Percentiles rank a stretch among this genome's conserved stretches.
phyloP scores from a whole-genome alignment of 2,113 vertebrate species.

The Notothenia rossii region DNA sequence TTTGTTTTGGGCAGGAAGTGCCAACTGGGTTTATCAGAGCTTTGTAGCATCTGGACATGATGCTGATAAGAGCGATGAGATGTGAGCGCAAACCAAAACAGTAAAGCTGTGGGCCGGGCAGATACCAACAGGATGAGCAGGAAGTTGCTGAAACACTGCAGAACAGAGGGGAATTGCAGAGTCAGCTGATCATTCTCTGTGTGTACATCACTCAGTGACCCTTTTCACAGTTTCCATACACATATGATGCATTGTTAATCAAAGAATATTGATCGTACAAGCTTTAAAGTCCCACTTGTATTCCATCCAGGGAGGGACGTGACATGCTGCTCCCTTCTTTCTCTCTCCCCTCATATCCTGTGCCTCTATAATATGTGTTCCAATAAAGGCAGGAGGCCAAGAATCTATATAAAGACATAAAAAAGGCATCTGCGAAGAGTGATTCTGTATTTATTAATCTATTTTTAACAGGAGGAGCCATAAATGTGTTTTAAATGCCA shows the following conservation, averaged over 20 bases:
- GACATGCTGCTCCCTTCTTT: background rate
- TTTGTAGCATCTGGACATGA: background rate
- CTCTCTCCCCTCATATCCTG: background rate
- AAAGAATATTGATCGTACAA: background rate
- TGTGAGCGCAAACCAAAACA: background rate
- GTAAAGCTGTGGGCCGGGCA: background rate
- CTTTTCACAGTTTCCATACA: background rate
- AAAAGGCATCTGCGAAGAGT: background rate
- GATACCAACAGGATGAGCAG: background rate
- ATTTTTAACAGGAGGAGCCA: conserved; percentile 39
- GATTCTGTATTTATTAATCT: conserved; percentile 31
- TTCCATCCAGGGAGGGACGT: background rate
- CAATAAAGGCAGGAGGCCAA: conserved; percentile 31
- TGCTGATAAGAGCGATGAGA: background rate
- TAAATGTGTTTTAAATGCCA: conserved; percentile 36
- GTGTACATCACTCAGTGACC: background rate
- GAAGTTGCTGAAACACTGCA: background rate
- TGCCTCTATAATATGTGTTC: background rate
- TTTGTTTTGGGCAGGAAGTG: background rate
- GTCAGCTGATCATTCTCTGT: background rate
- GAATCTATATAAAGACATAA: background rate
- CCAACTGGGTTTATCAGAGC: background rate
- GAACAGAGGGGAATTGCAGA: background rate
- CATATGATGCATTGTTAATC: conserved; percentile 20
- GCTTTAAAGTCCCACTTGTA: background rate